Evolutionary conservation across 30 jellyfish, hydroid and myxozoan genomes (phyloP).

Genomic region (Aurelia sp.): DNA sequence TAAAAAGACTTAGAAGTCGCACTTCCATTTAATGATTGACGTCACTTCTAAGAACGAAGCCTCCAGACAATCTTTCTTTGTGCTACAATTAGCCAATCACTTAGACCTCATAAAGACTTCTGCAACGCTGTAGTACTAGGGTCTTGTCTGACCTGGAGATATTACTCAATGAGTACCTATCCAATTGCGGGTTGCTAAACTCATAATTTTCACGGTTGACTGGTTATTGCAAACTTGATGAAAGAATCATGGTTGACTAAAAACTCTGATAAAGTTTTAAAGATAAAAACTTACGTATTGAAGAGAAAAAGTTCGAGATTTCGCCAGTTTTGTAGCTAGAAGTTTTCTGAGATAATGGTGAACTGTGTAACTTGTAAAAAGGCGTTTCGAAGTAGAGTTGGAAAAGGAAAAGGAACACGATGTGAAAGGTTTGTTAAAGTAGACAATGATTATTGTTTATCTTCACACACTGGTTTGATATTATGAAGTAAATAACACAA

Average conservation of each 20-base stretch:
- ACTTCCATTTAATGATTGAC: too few relatives aligned
- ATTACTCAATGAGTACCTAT: conserved; percentile 41
- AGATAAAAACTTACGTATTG: neutral
- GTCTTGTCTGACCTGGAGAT: neutral
- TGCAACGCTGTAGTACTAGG: too few relatives aligned
- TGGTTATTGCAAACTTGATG: conserved; percentile 4
- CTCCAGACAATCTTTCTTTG: too few relatives aligned
- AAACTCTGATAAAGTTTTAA: neutral
- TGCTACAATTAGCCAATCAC: too few relatives aligned
- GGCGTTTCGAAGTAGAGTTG: conserved; percentile 81
- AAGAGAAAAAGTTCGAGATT: too few relatives aligned
- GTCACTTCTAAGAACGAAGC: too few relatives aligned
- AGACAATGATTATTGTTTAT: neutral
- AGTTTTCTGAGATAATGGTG: conserved; percentile 61
- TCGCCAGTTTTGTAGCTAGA: too few relatives aligned
- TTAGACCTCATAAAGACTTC: neutral
- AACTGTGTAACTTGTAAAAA: conserved; percentile 88
- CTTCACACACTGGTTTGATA: too few relatives aligned
- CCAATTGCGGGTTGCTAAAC: conserved; percentile 35
- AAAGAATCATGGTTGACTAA: neutral
- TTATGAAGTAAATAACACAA: too few relatives aligned
- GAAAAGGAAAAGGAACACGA: conserved; percentile 87
- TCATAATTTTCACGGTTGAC: conserved; percentile 21
- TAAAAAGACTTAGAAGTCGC: too few relatives aligned
- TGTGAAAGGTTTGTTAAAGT: conserved; percentile 84